Conservation (phyloP, 92 coral and sea anemone genomes). For the Umimayanthus kanabou region DNA sequence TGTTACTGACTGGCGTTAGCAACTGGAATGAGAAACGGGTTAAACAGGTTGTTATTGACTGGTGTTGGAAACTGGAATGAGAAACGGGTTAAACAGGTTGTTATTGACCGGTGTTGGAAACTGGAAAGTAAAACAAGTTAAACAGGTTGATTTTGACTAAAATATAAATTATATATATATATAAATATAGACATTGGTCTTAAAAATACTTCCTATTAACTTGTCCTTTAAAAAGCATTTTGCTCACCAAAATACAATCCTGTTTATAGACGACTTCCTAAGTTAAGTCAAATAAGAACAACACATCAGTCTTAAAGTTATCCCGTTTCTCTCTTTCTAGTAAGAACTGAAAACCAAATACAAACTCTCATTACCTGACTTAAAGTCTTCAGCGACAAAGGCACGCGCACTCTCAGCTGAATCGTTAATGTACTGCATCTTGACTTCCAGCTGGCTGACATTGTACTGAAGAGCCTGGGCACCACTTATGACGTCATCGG, state of each 20-base stretch:
- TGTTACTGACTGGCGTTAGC: conserved; percentile 46
- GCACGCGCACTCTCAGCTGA: conserved; percentile 68
- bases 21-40: conserved; percentile 43
- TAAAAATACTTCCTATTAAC: no score
- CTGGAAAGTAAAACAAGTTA: no score
- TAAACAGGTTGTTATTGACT: conserved; percentile 2
- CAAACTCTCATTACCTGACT: conserved; percentile 42
- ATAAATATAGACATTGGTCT: no score
- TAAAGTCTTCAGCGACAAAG: conserved; percentile 56
- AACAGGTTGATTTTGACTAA: neutral
- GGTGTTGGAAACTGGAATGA: conserved; percentile 62
- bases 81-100: no score
- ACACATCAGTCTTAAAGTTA: no score
- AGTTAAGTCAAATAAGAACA: no score
- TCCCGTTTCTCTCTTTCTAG: neutral
- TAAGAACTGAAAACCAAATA: neutral
- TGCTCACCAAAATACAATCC: no score
- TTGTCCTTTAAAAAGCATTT: no score
- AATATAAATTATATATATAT: no score
- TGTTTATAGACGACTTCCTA: no score
- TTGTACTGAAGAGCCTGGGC: conserved; percentile 48
- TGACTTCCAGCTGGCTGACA: conserved; percentile 55
- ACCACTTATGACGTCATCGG: conserved; percentile 49
- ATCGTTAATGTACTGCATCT: conserved; percentile 59
- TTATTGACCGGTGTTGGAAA: no score